These are phyloP conservation scores for Ceraclea dissimilis DNA, from an alignment of 2,888 invertebrate genomes.

Conservation along the genomic window DNA sequence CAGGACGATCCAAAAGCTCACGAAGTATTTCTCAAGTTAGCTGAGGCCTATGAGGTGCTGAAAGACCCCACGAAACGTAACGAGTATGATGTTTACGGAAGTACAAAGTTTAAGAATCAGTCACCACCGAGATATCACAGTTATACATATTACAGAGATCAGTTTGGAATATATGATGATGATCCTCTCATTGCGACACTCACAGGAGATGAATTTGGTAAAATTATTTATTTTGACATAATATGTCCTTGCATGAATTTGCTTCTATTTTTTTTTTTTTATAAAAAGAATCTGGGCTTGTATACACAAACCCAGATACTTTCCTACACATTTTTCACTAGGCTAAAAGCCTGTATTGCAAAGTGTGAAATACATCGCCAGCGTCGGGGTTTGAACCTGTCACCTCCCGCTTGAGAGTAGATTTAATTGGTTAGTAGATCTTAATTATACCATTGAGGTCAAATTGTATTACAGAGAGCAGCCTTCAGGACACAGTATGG, in stretches of 20 bases:
- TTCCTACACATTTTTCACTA: too few species aligned
- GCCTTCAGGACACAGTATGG: conserved; percentile 62
- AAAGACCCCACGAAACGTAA: conserved; percentile 74
- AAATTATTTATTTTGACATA: too few species aligned
- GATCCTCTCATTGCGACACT: conserved; percentile 75
- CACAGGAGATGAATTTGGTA: conserved; percentile 67
- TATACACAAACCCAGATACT: too few species aligned
- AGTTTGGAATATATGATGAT: conserved; percentile 81
- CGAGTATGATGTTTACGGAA: conserved; percentile 73
- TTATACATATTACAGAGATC: conserved; percentile 71
- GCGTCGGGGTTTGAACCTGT: too few species aligned
- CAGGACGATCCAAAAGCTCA: conserved; percentile 69
- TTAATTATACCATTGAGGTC: too few species aligned
- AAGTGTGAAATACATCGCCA: too few species aligned
- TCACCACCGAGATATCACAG: conserved; percentile 63
- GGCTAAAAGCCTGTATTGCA: too few species aligned
- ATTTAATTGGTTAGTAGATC: too few species aligned
- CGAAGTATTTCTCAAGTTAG: conserved; percentile 68
- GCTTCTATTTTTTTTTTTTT: too few species aligned
- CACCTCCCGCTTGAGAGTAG: too few species aligned
- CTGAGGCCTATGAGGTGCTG: conserved; percentile 78
- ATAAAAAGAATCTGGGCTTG: too few species aligned
- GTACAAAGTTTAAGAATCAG: conserved; percentile 56
- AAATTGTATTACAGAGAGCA: conserved; percentile 33
- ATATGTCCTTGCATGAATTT: neutral